Base-by-base conservation (phyloP, 2,888 invertebrate genomes). In the Muscina levida region DNA sequence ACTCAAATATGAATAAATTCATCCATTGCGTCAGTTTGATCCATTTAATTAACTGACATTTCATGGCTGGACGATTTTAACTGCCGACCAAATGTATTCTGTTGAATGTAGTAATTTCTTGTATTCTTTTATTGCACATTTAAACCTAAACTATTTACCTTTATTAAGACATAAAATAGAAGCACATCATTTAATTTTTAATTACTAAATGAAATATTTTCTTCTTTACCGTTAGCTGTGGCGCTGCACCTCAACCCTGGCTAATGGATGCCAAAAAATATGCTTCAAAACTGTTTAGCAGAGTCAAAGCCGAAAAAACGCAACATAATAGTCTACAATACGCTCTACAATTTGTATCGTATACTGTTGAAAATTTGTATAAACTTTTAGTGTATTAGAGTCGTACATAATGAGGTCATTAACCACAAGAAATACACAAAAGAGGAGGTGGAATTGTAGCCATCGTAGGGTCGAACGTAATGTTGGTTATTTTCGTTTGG, bases 201-300 rank as follows among this genome's bases (percentile, higher is more conserved):
- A 51, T 51, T 51, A 51, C 51, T 22, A 19, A 51, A n/a, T n/a
- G n/a, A n/a, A n/a, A 51, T 51, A 51, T 22, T 51, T 19, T 51
- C 19, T 5, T 22, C 15, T 22, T 22, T 22, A 31, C 31, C 31
- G 8, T 31, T 31, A 31, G 31, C 31, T n/a, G n/a, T n/a, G n/a
- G 8, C 31, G 46, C 51, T 19, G 53, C n/a, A n/a, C 24, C 13
- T 57, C 17, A 37, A 31, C 31, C 8, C 31, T 31, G 31, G 31
- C n/a, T n/a, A n/a, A n/a, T n/a, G 31, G 37, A n/a, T 10, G 31
- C 57, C 57, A 37, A 31, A 57, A 57, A 57, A 31, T 57, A 57
- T 57, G 57, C 57, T 57, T 57, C 37, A 57, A 53, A 53, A 56
- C 26, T 22, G 10, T 26, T n/a, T 56, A 56, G n/a, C 31, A 15